Percentiles rank a stretch among this genome's conserved stretches.
Conservation (phyloP, 2,113 vertebrate genomes). For the Strix aluco region DNA sequence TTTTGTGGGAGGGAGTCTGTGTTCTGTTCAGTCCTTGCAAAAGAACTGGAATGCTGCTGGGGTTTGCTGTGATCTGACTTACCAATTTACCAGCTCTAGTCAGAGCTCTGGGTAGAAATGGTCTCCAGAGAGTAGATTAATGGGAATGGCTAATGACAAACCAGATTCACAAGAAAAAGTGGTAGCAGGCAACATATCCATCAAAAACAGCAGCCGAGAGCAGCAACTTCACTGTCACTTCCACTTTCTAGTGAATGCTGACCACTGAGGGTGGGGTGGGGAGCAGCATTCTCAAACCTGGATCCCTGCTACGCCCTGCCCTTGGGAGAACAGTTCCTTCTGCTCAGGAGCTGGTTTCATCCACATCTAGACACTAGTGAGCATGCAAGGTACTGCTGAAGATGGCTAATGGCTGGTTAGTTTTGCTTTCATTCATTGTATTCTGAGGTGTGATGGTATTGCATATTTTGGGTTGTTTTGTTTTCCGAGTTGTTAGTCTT, state of each 20-base stretch:
- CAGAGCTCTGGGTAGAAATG: background rate
- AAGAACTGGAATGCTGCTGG: background rate
- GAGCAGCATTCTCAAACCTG: background rate
- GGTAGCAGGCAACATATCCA: background rate
- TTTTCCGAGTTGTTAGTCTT: background rate
- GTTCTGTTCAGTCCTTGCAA: background rate
- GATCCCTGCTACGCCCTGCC: background rate
- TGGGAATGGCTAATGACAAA: background rate
- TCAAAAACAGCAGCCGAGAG: background rate
- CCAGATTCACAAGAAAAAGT: background rate
- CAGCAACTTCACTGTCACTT: background rate
- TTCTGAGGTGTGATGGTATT: background rate
- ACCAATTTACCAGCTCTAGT: background rate
- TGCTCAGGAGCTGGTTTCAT: background rate
- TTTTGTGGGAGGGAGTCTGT: background rate
- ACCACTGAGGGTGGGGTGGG: background rate
- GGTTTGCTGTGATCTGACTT: background rate
- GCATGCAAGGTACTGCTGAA: background rate
- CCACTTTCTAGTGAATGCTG: background rate
- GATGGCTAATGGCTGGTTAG: background rate
- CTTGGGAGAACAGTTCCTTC: background rate
- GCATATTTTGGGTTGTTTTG: background rate
- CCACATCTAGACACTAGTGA: fast-evolving
- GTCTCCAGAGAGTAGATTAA: background rate
- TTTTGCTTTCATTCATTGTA: background rate